Percentiles rank a stretch among this genome's conserved stretches.
Conservation (phyloP, 2,113 vertebrate species). For the Caretta caretta region DNA sequence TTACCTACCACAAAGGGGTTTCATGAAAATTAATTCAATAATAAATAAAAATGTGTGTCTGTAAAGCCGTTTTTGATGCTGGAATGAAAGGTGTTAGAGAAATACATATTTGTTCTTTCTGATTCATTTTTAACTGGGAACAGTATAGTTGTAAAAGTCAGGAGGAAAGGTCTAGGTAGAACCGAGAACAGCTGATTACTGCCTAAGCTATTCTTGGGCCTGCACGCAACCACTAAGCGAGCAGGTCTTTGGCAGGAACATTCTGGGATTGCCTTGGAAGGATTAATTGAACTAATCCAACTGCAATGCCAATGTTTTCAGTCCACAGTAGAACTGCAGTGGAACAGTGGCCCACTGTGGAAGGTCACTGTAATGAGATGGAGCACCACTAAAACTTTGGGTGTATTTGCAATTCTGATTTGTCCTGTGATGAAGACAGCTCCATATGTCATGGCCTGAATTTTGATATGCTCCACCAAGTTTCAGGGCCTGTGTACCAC, state of each 20-base stretch:
- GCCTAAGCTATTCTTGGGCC: background rate
- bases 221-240: background rate
- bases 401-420: background rate
- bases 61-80: background rate
- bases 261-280: background rate
- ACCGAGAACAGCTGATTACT: background rate
- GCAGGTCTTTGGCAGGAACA: background rate
- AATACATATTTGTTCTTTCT: background rate
- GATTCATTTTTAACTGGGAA: background rate
- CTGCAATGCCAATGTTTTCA: background rate
- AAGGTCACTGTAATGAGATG: background rate
- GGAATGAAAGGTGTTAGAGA: background rate
- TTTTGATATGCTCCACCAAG: background rate
- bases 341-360: background rate
- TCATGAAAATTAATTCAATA: background rate
- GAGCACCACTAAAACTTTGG: background rate
- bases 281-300: background rate
- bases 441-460: background rate
- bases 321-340: background rate
- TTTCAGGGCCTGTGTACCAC: background rate
- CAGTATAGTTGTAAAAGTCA: background rate
- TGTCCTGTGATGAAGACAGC: background rate
- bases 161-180: background rate
- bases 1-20: background rate
- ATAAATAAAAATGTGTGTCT: background rate